phyloP scores from a whole-genome alignment of 2,113 vertebrate species.

The Rhinolophus sinicus region DNA sequence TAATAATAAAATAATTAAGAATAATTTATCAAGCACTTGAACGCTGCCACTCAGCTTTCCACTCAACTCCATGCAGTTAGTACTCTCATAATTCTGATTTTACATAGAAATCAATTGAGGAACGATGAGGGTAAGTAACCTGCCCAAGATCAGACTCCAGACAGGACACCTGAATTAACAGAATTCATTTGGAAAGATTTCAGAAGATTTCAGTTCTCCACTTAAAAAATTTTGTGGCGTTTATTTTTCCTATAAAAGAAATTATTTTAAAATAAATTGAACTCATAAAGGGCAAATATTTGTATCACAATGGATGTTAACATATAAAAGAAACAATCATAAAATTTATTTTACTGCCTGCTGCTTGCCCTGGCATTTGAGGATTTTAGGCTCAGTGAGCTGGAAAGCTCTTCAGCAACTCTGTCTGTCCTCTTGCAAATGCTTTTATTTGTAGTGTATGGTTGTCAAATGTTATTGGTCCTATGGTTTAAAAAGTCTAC shows the following conservation, averaged over 20 bases:
- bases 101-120: not conserved
- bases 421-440: not conserved
- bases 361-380: not conserved
- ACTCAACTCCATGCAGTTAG: not conserved
- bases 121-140: not conserved
- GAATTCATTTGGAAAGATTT: not conserved
- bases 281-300: not conserved
- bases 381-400: not conserved
- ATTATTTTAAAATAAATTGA: slow-evolving; percentile 42
- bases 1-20: not conserved
- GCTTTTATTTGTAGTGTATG: not conserved
- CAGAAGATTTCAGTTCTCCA: not conserved
- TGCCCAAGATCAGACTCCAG: not conserved
- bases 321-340: not conserved
- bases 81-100: not conserved
- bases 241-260: not conserved
- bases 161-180: not conserved
- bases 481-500: not conserved
- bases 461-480: not conserved
- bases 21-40: not conserved
- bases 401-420: not conserved
- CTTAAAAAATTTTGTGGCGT: not conserved
- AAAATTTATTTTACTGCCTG: slow-evolving; percentile 8
- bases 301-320: not conserved
- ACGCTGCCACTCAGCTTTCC: not conserved